A percentile compares a stretch with the other conserved stretches of the same genome.
phyloP scores from a whole-genome alignment of 2,113 vertebrate species.

The Onychostoma macrolepis region DNA sequence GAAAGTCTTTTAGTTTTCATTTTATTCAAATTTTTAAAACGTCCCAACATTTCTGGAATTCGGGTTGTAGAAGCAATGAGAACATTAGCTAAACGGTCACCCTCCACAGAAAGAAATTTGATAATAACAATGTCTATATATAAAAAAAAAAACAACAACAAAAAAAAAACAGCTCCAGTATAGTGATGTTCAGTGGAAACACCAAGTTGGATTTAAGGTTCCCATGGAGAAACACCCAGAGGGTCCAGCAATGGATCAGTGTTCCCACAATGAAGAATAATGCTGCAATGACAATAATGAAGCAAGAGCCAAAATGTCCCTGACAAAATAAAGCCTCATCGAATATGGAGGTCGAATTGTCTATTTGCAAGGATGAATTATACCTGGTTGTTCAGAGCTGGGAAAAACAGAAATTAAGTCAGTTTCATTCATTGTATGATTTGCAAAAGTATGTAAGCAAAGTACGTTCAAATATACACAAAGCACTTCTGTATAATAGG shows the following conservation, averaged over 20 bases:
- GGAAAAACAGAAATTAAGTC: background rate
- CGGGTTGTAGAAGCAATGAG: no score
- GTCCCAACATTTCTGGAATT: no score
- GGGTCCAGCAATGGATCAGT: background rate
- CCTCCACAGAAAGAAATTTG: background rate
- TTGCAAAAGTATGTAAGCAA: background rate
- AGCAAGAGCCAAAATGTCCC: background rate
- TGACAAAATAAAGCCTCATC: background rate
- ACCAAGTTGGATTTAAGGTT: constrained; percentile 32
- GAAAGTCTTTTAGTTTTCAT: no score
- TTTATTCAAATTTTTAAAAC: no score
- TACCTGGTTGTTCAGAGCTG: constrained; percentile 1
- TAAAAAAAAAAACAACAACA: constrained; percentile 16
- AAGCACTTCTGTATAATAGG: background rate
- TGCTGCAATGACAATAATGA: background rate
- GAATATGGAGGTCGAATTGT: background rate
- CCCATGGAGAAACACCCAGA: constrained; percentile 31
- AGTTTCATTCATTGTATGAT: background rate
- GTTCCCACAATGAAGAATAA: constrained; percentile 31
- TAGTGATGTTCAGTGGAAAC: constrained; percentile 18
- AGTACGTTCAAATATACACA: background rate
- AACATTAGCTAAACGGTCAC: background rate
- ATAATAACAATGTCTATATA: background rate
- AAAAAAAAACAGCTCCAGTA: constrained; percentile 34
- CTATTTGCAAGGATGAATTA: background rate